phyloP scores from a whole-genome alignment of 2,797 vertebrate species.

The Odontamblyopus rebecca region DNA sequence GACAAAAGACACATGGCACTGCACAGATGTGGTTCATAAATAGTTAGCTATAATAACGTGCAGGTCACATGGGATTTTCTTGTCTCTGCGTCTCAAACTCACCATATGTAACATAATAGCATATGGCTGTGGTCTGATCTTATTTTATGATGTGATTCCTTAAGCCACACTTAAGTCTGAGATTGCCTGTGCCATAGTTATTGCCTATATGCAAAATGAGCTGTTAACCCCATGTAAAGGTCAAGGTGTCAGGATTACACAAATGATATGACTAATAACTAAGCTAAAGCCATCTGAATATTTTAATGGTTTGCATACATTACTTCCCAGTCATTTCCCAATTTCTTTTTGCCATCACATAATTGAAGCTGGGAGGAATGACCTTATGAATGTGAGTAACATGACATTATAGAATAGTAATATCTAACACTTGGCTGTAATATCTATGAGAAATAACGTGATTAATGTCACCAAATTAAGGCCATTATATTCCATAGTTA shows the following conservation, averaged over 20 bases:
- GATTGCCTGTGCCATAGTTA: background rate
- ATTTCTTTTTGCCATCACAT: background rate
- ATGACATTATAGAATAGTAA: background rate
- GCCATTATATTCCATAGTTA: no score
- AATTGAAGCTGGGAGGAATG: constrained; percentile 3
- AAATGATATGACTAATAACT: constrained; percentile 12
- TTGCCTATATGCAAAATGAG: background rate
- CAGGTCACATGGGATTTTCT: background rate
- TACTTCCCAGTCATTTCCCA: background rate
- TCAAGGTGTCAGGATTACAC: background rate
- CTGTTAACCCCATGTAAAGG: background rate
- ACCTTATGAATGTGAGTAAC: background rate
- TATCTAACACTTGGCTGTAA: background rate
- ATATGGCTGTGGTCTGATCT: background rate
- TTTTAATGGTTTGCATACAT: background rate
- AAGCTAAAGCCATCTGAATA: constrained; percentile 1
- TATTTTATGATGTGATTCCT: background rate
- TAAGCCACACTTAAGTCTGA: background rate
- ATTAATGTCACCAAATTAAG: background rate
- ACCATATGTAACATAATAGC: background rate
- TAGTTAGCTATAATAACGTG: background rate
- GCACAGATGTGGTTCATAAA: background rate
- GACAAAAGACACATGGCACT: background rate
- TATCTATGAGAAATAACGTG: background rate
- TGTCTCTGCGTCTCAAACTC: background rate